phyloP scores from a whole-genome alignment of 2,113 vertebrate genomes.

The Hypanus sabinus region DNA sequence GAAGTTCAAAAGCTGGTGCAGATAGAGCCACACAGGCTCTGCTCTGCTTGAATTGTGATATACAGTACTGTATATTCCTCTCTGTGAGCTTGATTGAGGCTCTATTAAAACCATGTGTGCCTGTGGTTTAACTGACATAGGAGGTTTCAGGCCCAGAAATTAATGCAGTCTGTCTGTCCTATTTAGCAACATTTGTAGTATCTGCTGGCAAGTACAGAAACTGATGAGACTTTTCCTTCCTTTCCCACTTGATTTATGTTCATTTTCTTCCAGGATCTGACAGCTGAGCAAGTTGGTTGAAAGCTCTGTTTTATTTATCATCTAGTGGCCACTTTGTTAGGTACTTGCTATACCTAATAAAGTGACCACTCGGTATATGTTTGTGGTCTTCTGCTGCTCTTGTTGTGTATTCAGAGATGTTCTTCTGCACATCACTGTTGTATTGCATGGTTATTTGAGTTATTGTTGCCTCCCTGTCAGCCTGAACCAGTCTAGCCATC shows the following conservation, averaged over 20 bases:
- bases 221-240: background rate
- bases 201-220: background rate
- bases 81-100: slow-evolving; percentile 40
- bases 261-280: background rate
- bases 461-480: no score
- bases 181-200: background rate
- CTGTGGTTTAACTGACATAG: slow-evolving; percentile 32
- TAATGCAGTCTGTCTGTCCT: background rate
- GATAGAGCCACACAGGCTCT: slow-evolving; percentile 42
- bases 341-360: no score
- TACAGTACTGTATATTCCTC: slow-evolving; percentile 32
- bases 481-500: no score
- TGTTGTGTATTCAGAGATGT: no score
- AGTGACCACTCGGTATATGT: no score
- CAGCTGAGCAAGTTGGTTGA: background rate
- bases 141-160: background rate
- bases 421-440: no score
- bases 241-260: background rate
- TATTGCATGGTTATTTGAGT: no score
- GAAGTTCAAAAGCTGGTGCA: slow-evolving; percentile 37
- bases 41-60: slow-evolving; percentile 36
- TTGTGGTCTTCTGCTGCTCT: no score
- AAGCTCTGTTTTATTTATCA: no score
- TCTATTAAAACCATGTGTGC: slow-evolving; percentile 42
- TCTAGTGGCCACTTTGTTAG: no score